Base-by-base conservation (phyloP, 1,140 invertebrate species). In the Propsilocerus akamusi region DNA sequence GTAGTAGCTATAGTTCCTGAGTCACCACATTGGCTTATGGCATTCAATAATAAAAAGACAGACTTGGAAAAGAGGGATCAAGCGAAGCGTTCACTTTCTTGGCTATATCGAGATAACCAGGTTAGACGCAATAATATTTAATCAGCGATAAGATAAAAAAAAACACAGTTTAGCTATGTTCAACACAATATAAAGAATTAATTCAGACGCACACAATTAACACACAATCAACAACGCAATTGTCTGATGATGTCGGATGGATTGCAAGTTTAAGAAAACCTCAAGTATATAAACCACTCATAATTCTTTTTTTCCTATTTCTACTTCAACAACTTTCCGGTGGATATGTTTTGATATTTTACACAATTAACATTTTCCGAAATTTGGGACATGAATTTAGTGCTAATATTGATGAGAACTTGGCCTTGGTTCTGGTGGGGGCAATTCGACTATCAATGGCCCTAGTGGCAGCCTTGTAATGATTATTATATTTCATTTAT, bases 271-370 rank as follows among this genome's bases (percentile, higher is more conserved):
- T 41, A 17, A 6, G 14, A 17, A 14, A 20, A 5, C 34, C 34
- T 41, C 34, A 53, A 25, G 62, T 68, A 5, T 72, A 70, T 55
- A 71, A 72, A 53, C 75, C 76, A 1, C 53, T 73, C 0, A 23
- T 65, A 4, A 65, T 76, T 5, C 60, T 76, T 1, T 24, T 71
- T 0, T 26, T 67, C 4, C 54, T 77, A 14, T 71, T 78, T 52
- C 17, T 72, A 0, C 63, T 76, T 4, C 76, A 78, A 60, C 76
- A 78, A 59, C 52, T 75, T 0, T 68, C 71, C 3, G 76, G 76
- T 10, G 63, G 65, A 26, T 78, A 83, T 59, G 73, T 75, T 1
- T 68, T 83, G 3, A 77, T 82, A 53, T 82, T 82, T 56, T 83
- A 82, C 56, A 74, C 78, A 0, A 72, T 77, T 3, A 69, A 73